Evolutionary conservation across 1,140 invertebrate genomes (phyloP), one percentile per base, ranked within the genome.

Genomic region (Pygmarrhopalites habei): DNA sequence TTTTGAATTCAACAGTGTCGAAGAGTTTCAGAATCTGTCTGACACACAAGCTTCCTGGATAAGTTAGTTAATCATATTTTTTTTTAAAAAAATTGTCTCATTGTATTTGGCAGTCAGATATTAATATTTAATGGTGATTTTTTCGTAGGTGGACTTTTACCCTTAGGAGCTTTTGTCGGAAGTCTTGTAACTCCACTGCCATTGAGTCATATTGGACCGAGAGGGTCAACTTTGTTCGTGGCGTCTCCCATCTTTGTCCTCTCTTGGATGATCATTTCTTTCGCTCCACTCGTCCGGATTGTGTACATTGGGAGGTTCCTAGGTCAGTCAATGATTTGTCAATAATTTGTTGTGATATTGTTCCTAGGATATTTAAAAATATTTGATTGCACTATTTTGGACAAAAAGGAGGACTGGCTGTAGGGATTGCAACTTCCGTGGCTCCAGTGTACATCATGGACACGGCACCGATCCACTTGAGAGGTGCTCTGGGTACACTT

Each of bases 331-430:
- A 57, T 25, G 26, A 26, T 62, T 44, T 2, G 23, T 12, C 7
- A 14, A 49, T 49, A 23, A n/a, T 21, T 41, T n/a, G n/a, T n/a
- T n/a, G 39, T 12, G 39, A 41, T 12, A 41, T n/a, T 41, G 39
- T 12, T 41, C 39, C 12, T n/a, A 12, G 39, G 12, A 41, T n/a
- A 41, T 12, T 41, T 12, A n/a, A 12, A 41, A 39, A 39, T 39
- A n/a, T n/a, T n/a, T n/a, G n/a, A n/a, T n/a, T n/a, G n/a, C n/a
- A n/a, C n/a, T n/a, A n/a, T n/a, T n/a, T n/a, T n/a, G n/a, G n/a
- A n/a, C n/a, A n/a, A n/a, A n/a, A n/a, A 69, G 68, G 64, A 30
- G 68, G 68, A 4, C 5, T 66, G 1, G 68, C 60, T 1, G 60
- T 63, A 17, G 68, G 68, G 2, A 26, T 66, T 5, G 55, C 58